A percentile compares a stretch with the other conserved stretches of the same genome.
Conservation (phyloP, 2,888 invertebrate species). For the Athalia cordata region DNA sequence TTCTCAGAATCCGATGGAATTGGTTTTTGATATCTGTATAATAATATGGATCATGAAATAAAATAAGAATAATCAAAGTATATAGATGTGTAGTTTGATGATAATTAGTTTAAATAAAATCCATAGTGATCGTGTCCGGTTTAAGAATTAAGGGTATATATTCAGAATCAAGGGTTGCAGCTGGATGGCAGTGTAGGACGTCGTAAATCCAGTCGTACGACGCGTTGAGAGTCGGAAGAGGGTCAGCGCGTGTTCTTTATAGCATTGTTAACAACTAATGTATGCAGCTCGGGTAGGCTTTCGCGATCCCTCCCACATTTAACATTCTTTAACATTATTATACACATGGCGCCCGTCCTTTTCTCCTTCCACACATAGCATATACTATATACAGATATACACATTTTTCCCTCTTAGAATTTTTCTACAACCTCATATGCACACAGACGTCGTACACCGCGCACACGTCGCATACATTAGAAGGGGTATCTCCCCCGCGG, state of each 20-base stretch:
- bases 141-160: conserved; percentile 20
- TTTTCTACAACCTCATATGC: background rate
- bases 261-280: conserved; percentile 74
- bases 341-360: conserved; percentile 69
- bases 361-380: conserved; percentile 30
- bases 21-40: too few relatives aligned
- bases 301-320: conserved; percentile 64
- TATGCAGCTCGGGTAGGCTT: conserved; percentile 65
- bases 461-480: conserved; percentile 39
- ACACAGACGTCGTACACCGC: background rate
- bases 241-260: conserved; percentile 72
- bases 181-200: background rate
- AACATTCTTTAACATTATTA: conserved; percentile 73
- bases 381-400: background rate
- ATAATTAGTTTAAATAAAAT: background rate
- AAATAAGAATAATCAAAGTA: too few relatives aligned
- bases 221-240: conserved; percentile 52
- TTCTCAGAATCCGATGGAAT: too few relatives aligned
- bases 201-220: conserved; percentile 67
- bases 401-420: conserved; percentile 45
- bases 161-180: background rate
- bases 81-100: too few relatives aligned
- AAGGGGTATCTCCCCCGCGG: conserved; percentile 35
- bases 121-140: background rate
- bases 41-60: too few relatives aligned